Conservation (phyloP, 1,140 invertebrate genomes). For the Pseudomyrmex concolor region DNA sequence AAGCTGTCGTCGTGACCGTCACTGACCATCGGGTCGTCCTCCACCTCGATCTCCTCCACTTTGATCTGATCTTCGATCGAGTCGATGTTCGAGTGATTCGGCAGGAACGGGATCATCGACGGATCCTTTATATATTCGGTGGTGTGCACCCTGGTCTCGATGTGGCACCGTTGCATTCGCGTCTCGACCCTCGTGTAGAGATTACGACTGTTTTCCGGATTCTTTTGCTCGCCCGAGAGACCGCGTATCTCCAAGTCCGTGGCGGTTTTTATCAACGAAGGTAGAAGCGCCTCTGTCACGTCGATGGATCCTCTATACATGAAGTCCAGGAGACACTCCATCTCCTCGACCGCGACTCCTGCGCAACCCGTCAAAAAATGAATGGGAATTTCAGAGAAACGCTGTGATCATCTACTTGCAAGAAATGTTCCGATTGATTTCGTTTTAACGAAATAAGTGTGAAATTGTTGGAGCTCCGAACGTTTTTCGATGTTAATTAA, state of each 20-base stretch:
- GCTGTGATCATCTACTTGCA: neutral
- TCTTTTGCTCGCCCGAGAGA: conserved; percentile 80
- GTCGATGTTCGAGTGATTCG: conserved; percentile 73
- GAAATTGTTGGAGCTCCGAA: too few relatives aligned
- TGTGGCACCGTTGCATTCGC: conserved; percentile 73
- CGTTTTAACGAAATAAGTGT: neutral
- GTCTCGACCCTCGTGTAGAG: conserved; percentile 75
- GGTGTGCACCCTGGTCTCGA: conserved; percentile 76
- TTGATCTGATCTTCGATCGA: conserved; percentile 78
- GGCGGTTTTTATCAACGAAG: conserved; percentile 88
- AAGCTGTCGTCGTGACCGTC: conserved; percentile 79
- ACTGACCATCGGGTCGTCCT: conserved; percentile 83
- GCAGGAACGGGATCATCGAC: conserved; percentile 65
- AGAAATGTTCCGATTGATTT: neutral
- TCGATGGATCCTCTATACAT: conserved; percentile 91
- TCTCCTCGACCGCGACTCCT: conserved; percentile 88
- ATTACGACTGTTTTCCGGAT: conserved; percentile 71
- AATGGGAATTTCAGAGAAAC: too few relatives aligned
- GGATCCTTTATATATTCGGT: conserved; percentile 78
- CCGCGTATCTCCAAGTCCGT: conserved; percentile 88
- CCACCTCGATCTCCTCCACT: conserved; percentile 82
- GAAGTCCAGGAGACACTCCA: conserved; percentile 89
- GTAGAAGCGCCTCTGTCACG: conserved; percentile 88
- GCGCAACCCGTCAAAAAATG: neutral
- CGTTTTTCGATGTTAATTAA: neutral